A percentile compares a stretch with the other conserved stretches of the same genome.
Evolutionary conservation across 2,113 vertebrate genomes (phyloP).

Genomic region (Gallinago undulata): DNA sequence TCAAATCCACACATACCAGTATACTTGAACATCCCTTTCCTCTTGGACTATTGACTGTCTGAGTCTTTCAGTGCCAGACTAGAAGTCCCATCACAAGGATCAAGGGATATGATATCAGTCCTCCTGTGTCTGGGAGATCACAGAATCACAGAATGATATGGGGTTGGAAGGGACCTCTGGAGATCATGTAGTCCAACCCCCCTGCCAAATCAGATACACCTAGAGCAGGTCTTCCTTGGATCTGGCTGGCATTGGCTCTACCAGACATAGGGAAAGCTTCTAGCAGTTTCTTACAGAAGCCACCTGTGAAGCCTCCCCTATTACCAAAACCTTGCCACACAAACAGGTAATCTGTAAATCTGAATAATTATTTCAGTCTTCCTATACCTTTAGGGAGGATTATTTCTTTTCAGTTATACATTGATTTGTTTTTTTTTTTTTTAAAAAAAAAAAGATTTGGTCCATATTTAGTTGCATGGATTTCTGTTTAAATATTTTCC

Average conservation of each 20-base stretch:
- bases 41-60: not conserved
- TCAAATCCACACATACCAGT: too few relatives aligned
- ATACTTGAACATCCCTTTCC: too few relatives aligned
- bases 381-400: not conserved
- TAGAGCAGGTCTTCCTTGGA: not conserved
- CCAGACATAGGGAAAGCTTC: not conserved
- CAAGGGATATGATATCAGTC: not conserved
- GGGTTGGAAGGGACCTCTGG: too few relatives aligned
- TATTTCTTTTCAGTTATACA: not conserved
- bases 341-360: not conserved
- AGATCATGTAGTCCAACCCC: too few relatives aligned
- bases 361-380: not conserved
- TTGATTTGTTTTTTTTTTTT: not conserved
- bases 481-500: not conserved
- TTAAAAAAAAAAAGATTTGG: not conserved
- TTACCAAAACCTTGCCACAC: not conserved
- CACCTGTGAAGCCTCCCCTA: not conserved
- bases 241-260: accelerated
- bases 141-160: too few relatives aligned
- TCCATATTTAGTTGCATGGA: not conserved
- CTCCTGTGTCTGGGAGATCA: not conserved
- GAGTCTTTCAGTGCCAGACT: not conserved
- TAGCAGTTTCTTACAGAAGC: not conserved
- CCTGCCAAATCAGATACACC: too few relatives aligned
- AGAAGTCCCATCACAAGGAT: not conserved